These are phyloP conservation scores for Onychorhynchus coronatus DNA, from an alignment of 2,113 vertebrate species.

Conservation along the genomic window DNA sequence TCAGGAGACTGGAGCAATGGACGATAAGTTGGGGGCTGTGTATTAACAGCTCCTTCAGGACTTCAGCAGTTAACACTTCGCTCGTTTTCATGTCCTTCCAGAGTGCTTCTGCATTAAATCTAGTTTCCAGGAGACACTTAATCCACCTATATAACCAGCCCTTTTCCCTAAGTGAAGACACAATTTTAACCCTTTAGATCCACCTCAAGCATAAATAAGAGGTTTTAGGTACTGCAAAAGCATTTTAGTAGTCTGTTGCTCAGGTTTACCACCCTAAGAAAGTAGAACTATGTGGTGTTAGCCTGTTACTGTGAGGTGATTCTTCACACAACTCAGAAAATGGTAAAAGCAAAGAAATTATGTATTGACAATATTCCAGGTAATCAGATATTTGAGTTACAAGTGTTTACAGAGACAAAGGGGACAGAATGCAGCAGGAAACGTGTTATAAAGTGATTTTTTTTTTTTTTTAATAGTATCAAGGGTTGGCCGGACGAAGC, in stretches of 20 bases:
- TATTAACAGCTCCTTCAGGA: neutral
- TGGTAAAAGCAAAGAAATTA: neutral
- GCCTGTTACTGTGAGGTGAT: neutral
- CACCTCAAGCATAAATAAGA: neutral
- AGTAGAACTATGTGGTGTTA: neutral
- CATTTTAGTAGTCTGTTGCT: neutral
- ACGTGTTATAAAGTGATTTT: neutral
- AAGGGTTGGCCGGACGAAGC: neutral
- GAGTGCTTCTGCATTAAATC: neutral
- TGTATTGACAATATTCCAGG: neutral
- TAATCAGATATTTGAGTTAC: neutral
- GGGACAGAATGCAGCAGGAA: neutral
- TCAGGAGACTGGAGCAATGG: neutral
- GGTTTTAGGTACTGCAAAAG: neutral
- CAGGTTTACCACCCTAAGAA: neutral
- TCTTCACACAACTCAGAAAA: neutral
- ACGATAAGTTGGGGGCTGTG: neutral
- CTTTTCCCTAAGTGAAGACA: neutral
- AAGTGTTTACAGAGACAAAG: neutral
- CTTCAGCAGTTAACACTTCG: neutral
- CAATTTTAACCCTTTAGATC: neutral
- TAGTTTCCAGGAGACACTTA: neutral
- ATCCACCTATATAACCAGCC: neutral
- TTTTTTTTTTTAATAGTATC: neutral
- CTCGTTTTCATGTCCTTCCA: neutral